Evolutionary conservation across 2,113 vertebrate genomes (phyloP).

Genomic region (Cochlearius cochlearius): DNA sequence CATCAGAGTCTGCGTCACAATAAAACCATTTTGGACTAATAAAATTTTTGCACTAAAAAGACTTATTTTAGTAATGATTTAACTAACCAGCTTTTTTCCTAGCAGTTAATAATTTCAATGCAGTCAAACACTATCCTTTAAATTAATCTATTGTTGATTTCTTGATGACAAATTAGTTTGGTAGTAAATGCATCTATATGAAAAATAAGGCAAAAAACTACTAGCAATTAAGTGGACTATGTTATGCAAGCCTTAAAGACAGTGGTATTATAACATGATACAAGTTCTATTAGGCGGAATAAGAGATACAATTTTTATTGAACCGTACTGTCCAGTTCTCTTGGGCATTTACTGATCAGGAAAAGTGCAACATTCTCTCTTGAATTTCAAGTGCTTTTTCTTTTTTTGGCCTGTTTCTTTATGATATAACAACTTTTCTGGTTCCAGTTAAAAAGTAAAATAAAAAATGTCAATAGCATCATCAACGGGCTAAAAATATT

Average conservation of each 20-base stretch:
- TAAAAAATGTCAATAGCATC: neutral
- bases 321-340: neutral
- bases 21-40: neutral
- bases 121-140: neutral
- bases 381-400: neutral
- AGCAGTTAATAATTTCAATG: neutral
- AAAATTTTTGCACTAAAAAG: neutral
- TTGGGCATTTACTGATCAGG: neutral
- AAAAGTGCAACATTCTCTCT: neutral
- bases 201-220: neutral
- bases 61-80: neutral
- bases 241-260: neutral
- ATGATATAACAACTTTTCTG: neutral
- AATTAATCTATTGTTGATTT: neutral
- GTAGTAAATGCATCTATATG: neutral
- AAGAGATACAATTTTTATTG: neutral
- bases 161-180: neutral
- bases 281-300: neutral
- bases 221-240: neutral
- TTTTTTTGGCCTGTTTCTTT: neutral
- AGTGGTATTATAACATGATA: neutral
- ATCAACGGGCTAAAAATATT: constrained; percentile 12
- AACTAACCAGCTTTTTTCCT: neutral
- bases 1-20: neutral
- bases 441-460: neutral